These are phyloP conservation scores for Acromyrmex charruanus DNA, from an alignment of 1,140 invertebrate genomes.

Conservation along the genomic window DNA sequence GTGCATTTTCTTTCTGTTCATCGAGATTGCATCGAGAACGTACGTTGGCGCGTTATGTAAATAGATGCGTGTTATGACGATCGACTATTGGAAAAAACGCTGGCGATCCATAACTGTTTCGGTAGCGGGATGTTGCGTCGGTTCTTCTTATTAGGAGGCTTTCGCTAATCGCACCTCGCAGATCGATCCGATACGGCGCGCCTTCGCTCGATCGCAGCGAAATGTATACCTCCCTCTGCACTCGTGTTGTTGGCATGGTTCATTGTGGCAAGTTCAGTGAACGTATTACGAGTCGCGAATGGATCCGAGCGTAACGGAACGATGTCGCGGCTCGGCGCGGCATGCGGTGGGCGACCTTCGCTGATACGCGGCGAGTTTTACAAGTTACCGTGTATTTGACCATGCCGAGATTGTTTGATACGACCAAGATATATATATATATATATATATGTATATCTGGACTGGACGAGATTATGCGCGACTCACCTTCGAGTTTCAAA, in stretches of 20 bases:
- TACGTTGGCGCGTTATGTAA: background rate
- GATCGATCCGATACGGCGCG: constrained; percentile 7
- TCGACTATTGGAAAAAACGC: constrained; percentile 28
- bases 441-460: background rate
- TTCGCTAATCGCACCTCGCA: constrained; percentile 76
- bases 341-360: constrained; percentile 60
- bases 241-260: constrained; percentile 35
- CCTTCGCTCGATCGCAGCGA: background rate
- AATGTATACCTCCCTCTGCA: constrained; percentile 16
- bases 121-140: constrained; percentile 81
- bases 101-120: constrained; percentile 82
- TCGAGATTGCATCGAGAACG: background rate
- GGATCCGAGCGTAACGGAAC: constrained; percentile 66
- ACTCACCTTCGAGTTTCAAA: background rate
- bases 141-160: constrained; percentile 82
- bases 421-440: background rate
- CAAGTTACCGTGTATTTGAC: background rate
- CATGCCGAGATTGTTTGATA: background rate
- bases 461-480: background rate
- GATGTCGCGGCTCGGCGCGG: background rate
- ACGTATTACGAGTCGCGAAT: constrained; percentile 59
- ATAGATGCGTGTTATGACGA: background rate
- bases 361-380: constrained; percentile 20
- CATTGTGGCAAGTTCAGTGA: constrained; percentile 58
- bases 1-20: constrained; percentile 2